Evolutionary conservation across 2,888 invertebrate species (phyloP).

Genomic region (Fabriciana adippe): DNA sequence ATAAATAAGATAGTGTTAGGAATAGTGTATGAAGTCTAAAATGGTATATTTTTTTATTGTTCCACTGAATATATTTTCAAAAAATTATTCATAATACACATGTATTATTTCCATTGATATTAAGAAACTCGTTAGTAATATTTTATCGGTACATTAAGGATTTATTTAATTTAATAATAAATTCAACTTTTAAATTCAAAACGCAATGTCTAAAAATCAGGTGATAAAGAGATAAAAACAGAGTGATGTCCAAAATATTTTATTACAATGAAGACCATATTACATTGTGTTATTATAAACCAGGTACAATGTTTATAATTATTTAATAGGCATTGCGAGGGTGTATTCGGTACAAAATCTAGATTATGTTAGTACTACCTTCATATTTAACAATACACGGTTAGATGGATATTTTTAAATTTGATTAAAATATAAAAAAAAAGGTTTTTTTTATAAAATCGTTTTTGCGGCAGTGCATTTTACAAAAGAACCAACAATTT

Average conservation of each 20-base stretch:
- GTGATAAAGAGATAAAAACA: constrained; percentile 22
- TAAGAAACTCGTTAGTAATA: too few relatives aligned
- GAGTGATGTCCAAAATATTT: constrained; percentile 74
- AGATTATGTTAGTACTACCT: constrained; percentile 28
- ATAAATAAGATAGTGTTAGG: background rate
- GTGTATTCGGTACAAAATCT: constrained; percentile 36
- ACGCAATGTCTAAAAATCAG: background rate
- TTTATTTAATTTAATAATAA: too few relatives aligned
- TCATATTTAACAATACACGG: constrained; percentile 12
- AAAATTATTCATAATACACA: background rate
- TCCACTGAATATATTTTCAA: background rate
- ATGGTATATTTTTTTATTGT: too few relatives aligned
- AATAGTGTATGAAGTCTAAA: too few relatives aligned
- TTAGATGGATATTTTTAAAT: constrained; percentile 17
- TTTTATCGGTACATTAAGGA: too few relatives aligned
- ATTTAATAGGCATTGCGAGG: constrained; percentile 54
- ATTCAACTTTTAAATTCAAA: too few relatives aligned
- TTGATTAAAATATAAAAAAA: constrained; percentile 7
- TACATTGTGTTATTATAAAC: constrained; percentile 75
- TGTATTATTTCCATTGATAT: too few relatives aligned
- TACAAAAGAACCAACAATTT: too few relatives aligned
- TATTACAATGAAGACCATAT: constrained; percentile 77
- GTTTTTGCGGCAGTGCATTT: too few relatives aligned
- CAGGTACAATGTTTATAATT: constrained; percentile 79
- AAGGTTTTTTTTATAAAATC: constrained; percentile 4